Conservation (phyloP, 2,888 invertebrate genomes). For the Graphium colonna region DNA sequence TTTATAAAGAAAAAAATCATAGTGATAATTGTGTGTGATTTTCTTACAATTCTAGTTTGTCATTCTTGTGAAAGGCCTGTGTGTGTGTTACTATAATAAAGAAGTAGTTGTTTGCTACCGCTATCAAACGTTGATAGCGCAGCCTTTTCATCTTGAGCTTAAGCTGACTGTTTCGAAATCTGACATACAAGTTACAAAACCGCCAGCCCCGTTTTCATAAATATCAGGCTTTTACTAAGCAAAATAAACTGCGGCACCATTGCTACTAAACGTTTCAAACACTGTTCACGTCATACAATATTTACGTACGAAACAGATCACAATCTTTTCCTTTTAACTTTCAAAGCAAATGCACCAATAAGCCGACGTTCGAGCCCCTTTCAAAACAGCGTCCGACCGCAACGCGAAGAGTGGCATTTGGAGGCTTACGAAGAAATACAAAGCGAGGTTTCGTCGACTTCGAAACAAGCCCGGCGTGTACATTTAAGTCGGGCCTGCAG, state of each 20-base stretch:
- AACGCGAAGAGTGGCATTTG: slow-evolving; percentile 63
- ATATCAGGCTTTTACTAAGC: slow-evolving; percentile 66
- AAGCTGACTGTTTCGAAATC: slow-evolving; percentile 75
- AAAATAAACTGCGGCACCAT: neutral
- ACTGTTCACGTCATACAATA: neutral
- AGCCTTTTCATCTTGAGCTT: slow-evolving; percentile 67
- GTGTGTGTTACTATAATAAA: slow-evolving; percentile 55
- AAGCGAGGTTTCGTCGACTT: slow-evolving; percentile 59
- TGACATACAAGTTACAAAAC: slow-evolving; percentile 72
- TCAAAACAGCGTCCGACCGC: slow-evolving; percentile 58
- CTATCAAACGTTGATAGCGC: slow-evolving; percentile 70
- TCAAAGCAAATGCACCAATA: slow-evolving; percentile 57
- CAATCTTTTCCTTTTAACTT: slow-evolving; percentile 49
- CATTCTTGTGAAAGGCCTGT: neutral
- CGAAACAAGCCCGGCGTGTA: slow-evolving; percentile 65
- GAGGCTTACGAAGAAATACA: slow-evolving; percentile 59
- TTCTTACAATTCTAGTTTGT: neutral
- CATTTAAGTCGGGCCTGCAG: slow-evolving; percentile 64
- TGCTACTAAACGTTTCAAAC: neutral
- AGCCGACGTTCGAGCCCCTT: slow-evolving; percentile 58
- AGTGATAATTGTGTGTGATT: too few species aligned
- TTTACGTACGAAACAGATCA: neutral
- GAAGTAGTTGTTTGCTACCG: slow-evolving; percentile 63
- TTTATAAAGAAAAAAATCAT: too few species aligned
- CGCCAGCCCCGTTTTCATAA: slow-evolving; percentile 68